Conservation (phyloP, 2,797 vertebrate genomes). For the Pantherophis alleghaniensis region DNA sequence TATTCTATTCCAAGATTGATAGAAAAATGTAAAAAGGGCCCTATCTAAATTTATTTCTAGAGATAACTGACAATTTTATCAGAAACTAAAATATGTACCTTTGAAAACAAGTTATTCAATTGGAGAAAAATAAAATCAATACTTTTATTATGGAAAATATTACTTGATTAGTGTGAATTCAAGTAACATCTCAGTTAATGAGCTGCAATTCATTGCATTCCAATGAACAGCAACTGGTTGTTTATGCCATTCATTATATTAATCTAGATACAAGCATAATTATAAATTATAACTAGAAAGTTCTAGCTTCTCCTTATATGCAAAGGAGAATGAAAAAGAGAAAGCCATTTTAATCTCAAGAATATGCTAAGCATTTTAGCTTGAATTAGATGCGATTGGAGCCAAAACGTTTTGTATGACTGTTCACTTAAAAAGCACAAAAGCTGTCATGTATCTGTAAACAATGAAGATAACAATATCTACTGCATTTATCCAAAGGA, state of each 20-base stretch:
- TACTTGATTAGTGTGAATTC: background rate
- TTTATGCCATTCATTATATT: background rate
- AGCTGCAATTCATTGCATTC: background rate
- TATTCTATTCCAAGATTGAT: slow-evolving; percentile 4
- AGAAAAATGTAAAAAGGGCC: background rate
- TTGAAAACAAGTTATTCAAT: background rate
- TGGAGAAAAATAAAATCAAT: background rate
- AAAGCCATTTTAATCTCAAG: background rate
- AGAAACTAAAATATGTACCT: background rate
- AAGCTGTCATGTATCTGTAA: background rate
- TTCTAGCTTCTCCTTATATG: background rate
- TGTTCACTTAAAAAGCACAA: background rate
- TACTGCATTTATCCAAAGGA: background rate
- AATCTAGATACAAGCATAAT: background rate
- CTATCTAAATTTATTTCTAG: background rate
- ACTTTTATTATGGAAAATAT: background rate
- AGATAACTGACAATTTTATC: background rate
- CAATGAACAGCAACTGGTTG: background rate
- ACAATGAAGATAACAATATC: background rate
- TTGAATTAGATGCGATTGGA: background rate
- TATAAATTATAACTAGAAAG: background rate
- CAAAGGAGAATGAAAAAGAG: background rate
- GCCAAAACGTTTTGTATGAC: background rate
- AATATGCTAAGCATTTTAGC: background rate
- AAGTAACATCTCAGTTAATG: background rate